Evolutionary conservation across 2,797 vertebrate genomes (phyloP).

Genomic region (Leuciscus waleckii): DNA sequence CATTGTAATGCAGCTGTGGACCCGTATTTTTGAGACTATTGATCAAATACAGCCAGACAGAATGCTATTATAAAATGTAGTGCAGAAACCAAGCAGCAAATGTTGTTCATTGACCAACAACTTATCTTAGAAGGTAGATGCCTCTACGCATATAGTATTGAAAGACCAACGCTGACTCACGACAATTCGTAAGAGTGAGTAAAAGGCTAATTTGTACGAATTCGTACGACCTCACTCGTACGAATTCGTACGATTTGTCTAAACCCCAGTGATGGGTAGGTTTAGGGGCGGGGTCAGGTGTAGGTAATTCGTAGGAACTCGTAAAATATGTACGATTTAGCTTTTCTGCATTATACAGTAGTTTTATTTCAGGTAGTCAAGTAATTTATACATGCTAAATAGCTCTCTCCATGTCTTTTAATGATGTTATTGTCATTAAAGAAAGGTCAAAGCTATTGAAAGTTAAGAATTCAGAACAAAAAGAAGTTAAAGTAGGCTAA

Average conservation of each 20-base stretch:
- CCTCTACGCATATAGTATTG: neutral
- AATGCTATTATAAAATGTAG: conserved; percentile 18
- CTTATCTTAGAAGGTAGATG: neutral
- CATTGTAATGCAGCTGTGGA: conserved; percentile 47
- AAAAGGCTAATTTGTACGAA: no score
- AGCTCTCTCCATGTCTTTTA: neutral
- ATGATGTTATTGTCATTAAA: neutral
- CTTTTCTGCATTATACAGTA: no score
- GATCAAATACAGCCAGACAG: conserved; percentile 42
- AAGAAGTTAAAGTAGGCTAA: neutral
- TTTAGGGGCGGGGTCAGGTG: no score
- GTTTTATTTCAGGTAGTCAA: neutral
- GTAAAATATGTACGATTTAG: no score
- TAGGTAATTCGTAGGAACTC: no score
- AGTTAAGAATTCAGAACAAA: neutral
- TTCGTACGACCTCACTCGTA: no score
- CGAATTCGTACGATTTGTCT: no score
- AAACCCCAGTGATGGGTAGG: no score
- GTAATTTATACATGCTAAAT: neutral
- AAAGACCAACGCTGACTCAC: no score
- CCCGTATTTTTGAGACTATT: conserved; percentile 49
- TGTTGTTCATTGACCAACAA: neutral
- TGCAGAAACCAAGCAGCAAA: neutral
- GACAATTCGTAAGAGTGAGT: no score
- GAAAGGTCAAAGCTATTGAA: neutral